phyloP scores from a whole-genome alignment of 1,140 invertebrate species.

The Vollenhovia emeryi region DNA sequence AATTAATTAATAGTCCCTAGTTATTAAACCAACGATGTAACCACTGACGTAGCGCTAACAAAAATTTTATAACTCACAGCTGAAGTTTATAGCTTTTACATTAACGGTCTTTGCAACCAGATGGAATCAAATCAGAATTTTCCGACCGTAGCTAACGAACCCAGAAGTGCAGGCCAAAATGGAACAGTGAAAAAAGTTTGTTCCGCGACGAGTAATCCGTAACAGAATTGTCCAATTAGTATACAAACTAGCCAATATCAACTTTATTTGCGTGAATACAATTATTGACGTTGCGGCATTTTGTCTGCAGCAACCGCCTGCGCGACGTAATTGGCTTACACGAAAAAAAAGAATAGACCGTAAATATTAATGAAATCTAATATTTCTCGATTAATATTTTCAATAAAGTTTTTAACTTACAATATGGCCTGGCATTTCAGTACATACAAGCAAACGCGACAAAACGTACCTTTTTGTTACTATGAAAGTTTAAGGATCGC shows the following conservation, averaged over 20 bases:
- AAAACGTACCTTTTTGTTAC: neutral
- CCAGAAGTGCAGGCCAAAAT: neutral
- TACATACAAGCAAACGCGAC: neutral
- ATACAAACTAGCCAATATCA: conserved; percentile 32
- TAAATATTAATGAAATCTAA: conserved; percentile 32
- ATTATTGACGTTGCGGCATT: neutral
- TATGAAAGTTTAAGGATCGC: neutral
- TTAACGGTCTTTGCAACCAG: neutral
- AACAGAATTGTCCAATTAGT: conserved; percentile 36
- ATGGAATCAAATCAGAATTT: conserved; percentile 8
- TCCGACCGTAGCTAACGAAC: conserved; percentile 12
- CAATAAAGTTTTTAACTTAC: conserved; percentile 21
- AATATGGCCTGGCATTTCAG: neutral
- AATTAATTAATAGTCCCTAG: neutral
- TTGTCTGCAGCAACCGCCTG: neutral
- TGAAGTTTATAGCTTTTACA: neutral
- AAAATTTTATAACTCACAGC: neutral
- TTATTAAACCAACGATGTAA: neutral
- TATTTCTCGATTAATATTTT: neutral
- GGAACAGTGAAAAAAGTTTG: neutral
- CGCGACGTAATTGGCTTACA: neutral
- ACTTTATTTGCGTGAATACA: conserved; percentile 37
- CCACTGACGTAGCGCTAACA: neutral
- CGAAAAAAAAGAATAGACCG: neutral
- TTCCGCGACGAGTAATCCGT: conserved; percentile 16